A percentile compares a stretch with the other conserved stretches of the same genome.
Conservation (phyloP, 2,113 vertebrate species). For the Gnathonemus longibarbis region DNA sequence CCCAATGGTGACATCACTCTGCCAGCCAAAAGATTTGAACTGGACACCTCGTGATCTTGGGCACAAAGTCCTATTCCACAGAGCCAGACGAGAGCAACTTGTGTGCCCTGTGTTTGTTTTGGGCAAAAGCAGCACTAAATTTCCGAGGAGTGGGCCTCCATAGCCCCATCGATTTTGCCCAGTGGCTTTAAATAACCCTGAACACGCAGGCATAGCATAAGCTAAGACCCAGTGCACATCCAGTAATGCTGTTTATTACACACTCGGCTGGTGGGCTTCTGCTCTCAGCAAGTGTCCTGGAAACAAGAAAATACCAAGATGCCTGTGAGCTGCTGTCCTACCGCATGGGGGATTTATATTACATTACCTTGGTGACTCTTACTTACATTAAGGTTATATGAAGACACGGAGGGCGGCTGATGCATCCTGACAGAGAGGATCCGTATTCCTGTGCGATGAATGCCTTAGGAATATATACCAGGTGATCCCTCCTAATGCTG, state of each 20-base stretch:
- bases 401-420: background rate
- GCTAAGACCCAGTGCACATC: background rate
- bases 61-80: background rate
- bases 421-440: background rate
- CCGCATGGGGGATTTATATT: background rate
- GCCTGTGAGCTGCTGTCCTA: background rate
- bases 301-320: background rate
- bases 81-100: background rate
- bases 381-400: background rate
- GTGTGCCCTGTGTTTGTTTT: background rate
- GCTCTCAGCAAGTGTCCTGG: background rate
- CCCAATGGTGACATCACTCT: background rate
- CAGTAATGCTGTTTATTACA: background rate
- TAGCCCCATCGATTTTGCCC: background rate
- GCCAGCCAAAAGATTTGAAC: background rate
- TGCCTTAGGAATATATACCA: background rate
- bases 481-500: background rate
- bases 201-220: background rate
- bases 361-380: background rate
- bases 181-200: background rate
- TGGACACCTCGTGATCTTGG: background rate
- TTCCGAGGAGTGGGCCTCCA: background rate
- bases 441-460: background rate
- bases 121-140: background rate
- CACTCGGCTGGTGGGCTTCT: background rate